Base-by-base conservation (phyloP, 2,888 invertebrate genomes). In the Papilio elwesi region DNA sequence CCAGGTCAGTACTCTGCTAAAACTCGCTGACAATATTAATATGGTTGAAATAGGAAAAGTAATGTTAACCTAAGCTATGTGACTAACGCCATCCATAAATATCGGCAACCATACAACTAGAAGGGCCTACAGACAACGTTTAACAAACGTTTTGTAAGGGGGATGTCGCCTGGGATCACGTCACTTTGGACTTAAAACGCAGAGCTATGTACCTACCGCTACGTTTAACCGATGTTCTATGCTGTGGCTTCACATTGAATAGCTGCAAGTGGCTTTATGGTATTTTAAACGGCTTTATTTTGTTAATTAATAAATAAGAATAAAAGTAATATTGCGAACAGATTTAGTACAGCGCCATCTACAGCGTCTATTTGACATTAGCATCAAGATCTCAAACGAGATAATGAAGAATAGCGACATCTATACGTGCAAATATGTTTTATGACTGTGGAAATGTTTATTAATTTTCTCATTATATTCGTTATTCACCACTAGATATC, bases 1-100 rank as follows among this genome's bases (percentile, higher is more conserved):
- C 87, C 96, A 97, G 95, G 98, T 98, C 4, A 11, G 3, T 48
- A 16, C 4, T 12, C 11, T 47, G 16, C 3, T 57, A 57, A 4
- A 4, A 7, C 9, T 9, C 9, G 8, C 43, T 43, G 9, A 43
- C 6, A 43, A 26, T 26, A 26, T 26, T 26, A 2, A 2, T 26
- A 26, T 26, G 26, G 26, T 26, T 26, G n/a, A n/a, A n/a, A n/a
- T n/a, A n/a, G n/a, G n/a, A n/a, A n/a, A n/a, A n/a, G n/a, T n/a
- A n/a, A n/a, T n/a, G n/a, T n/a, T n/a, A n/a, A n/a, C n/a, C n/a
- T n/a, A n/a, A n/a, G n/a, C n/a, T n/a, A n/a, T n/a, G n/a, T n/a
- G n/a, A n/a, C n/a, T n/a, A n/a, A n/a, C n/a, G n/a, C n/a, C n/a
- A n/a, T n/a, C n/a, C n/a, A n/a, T n/a, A n/a, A n/a, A 36, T 6